Conservation (phyloP, 1,140 invertebrate genomes). For the Centruroides sculpturatus region DNA sequence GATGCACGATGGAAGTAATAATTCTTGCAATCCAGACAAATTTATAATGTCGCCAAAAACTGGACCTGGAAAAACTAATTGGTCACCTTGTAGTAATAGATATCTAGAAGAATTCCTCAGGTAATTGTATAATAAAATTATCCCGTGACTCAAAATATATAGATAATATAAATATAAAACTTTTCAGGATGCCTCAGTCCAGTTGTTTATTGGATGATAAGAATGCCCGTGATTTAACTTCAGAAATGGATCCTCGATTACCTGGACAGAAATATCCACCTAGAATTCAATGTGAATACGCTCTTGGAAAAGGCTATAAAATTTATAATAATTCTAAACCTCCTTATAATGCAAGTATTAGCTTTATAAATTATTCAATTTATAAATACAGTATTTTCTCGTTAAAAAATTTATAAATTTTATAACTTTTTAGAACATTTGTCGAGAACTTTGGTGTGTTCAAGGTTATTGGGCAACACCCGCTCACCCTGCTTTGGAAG, state of each 20-base stretch:
- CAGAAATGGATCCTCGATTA: too few species aligned
- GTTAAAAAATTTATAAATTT: not conserved
- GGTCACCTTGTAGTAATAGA: slow-evolving; percentile 22
- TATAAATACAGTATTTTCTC: not conserved
- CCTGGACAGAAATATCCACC: too few species aligned
- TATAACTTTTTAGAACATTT: slow-evolving; percentile 40
- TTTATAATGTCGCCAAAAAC: slow-evolving; percentile 24
- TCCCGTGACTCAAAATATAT: slow-evolving; percentile 8
- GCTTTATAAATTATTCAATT: not conserved
- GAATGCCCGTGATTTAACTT: too few species aligned
- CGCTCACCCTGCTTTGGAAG: slow-evolving; percentile 31
- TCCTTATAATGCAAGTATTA: not conserved
- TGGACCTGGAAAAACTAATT: slow-evolving; percentile 21
- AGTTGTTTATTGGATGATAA: too few species aligned
- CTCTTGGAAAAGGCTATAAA: too few species aligned
- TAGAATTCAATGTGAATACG: too few species aligned
- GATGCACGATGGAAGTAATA: slow-evolving; percentile 25
- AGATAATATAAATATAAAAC: too few species aligned
- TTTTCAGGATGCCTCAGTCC: too few species aligned
- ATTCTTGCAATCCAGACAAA: slow-evolving; percentile 19
- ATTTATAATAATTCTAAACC: too few species aligned
- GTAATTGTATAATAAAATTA: slow-evolving; percentile 17
- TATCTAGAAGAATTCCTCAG: slow-evolving; percentile 24
- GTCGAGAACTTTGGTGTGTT: slow-evolving; percentile 34
- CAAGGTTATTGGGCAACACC: slow-evolving; percentile 26